These are phyloP conservation scores for Anthrax anthrax DNA, from an alignment of 2,888 invertebrate genomes.

Conservation along the genomic window DNA sequence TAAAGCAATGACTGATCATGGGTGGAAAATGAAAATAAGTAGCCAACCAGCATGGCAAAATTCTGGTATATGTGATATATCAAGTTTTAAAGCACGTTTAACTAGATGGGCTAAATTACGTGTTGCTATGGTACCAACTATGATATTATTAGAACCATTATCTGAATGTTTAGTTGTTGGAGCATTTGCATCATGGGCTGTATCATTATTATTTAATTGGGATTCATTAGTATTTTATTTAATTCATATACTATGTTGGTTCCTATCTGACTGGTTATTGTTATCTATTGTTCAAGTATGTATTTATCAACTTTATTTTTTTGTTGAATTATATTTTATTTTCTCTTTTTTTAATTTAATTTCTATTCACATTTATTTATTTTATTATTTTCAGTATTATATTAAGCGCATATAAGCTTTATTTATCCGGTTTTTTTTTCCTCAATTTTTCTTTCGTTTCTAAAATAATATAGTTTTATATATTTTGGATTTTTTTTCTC, in stretches of 20 bases:
- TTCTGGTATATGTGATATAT: constrained; percentile 74
- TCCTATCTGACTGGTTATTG: constrained; percentile 88
- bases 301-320: neutral
- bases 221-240: constrained; percentile 84
- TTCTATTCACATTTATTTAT: too few relatives aligned
- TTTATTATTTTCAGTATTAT: too few relatives aligned
- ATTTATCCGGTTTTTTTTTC: too few relatives aligned
- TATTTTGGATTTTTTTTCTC: too few relatives aligned
- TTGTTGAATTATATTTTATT: neutral
- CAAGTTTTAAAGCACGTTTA: constrained; percentile 69
- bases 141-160: constrained; percentile 82
- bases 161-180: constrained; percentile 92
- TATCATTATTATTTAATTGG: constrained; percentile 66
- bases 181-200: constrained; percentile 81
- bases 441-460: too few relatives aligned
- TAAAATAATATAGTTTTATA: too few relatives aligned
- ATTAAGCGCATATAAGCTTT: too few relatives aligned
- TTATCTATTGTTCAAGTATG: constrained; percentile 68
- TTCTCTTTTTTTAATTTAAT: too few relatives aligned
- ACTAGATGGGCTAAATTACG: constrained; percentile 90
- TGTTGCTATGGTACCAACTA: constrained; percentile 88
- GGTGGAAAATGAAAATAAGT: constrained; percentile 82
- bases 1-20: constrained; percentile 69
- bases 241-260: constrained; percentile 88
- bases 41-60: constrained; percentile 95